These are phyloP conservation scores for Megastigmus dorsalis DNA, from an alignment of 2,888 invertebrate species.

Conservation along the genomic window DNA sequence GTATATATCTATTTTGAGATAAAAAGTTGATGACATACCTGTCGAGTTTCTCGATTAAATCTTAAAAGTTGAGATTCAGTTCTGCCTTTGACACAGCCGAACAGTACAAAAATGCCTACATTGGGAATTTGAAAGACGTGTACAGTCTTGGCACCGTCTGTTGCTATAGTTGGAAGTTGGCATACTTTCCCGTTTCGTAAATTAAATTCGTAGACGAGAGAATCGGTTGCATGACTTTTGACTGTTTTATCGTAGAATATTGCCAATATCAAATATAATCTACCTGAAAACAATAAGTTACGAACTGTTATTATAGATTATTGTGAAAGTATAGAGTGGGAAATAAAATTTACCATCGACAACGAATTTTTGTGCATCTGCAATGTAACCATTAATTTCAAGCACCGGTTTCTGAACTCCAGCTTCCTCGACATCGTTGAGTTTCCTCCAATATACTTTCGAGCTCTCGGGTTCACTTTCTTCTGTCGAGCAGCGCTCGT, in stretches of 20 bases:
- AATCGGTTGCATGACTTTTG: constrained; percentile 59
- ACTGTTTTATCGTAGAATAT: constrained; percentile 61
- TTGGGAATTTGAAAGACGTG: constrained; percentile 59
- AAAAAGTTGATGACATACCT: constrained; percentile 55
- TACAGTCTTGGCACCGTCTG: constrained; percentile 61
- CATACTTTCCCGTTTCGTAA: constrained; percentile 48
- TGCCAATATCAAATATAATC: constrained; percentile 62
- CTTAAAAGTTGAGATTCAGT: constrained; percentile 61
- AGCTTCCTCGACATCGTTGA: not conserved
- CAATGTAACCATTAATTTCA: constrained; percentile 60
- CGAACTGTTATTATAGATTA: too few relatives aligned
- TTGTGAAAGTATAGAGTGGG: too few relatives aligned
- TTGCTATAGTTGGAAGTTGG: constrained; percentile 59
- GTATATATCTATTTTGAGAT: not conserved
- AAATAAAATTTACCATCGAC: constrained; percentile 40
- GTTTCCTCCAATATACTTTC: constrained; percentile 60
- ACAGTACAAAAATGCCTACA: constrained; percentile 56
- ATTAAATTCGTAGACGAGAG: constrained; percentile 62
- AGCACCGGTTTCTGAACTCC: not conserved
- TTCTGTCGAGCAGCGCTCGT: constrained; percentile 54
- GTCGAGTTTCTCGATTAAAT: constrained; percentile 52
- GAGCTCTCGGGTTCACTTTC: constrained; percentile 56
- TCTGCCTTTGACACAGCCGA: constrained; percentile 60
- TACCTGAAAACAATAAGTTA: constrained; percentile 56
- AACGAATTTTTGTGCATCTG: constrained; percentile 60